A percentile compares a stretch with the other conserved stretches of the same genome.
Evolutionary conservation across 2,797 vertebrate species (phyloP).

Genomic region (Hypotaenidia philippensis): DNA sequence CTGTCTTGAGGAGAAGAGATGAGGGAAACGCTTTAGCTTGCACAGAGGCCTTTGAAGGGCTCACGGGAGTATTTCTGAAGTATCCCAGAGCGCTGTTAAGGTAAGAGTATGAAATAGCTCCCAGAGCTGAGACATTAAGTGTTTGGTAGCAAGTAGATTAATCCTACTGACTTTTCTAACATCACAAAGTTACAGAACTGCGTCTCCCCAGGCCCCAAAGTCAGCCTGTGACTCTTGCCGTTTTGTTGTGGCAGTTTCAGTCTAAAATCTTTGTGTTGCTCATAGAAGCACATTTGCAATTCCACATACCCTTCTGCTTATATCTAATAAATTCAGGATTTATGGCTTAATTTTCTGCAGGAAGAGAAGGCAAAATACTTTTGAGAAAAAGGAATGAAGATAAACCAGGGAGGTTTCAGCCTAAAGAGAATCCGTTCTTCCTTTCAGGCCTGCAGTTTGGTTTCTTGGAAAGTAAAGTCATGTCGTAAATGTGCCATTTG

Average conservation of each 20-base stretch:
- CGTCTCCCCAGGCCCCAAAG: background rate
- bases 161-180: background rate
- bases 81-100: background rate
- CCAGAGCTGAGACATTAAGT: background rate
- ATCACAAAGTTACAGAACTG: fast-evolving
- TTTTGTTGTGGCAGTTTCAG: background rate
- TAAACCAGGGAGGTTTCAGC: background rate
- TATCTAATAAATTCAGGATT: background rate
- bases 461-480: background rate
- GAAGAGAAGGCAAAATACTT: background rate
- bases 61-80: background rate
- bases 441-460: background rate
- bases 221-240: background rate
- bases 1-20: background rate
- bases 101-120: background rate
- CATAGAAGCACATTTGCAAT: background rate
- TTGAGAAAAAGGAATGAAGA: background rate
- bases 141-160: background rate
- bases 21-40: background rate
- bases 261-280: background rate
- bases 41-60: background rate
- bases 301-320: background rate
- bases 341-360: conserved; percentile 31
- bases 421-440: background rate
- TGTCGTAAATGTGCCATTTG: background rate